These are phyloP conservation scores for Dryobotodes eremita DNA, from an alignment of 2,888 invertebrate species.

Conservation along the genomic window DNA sequence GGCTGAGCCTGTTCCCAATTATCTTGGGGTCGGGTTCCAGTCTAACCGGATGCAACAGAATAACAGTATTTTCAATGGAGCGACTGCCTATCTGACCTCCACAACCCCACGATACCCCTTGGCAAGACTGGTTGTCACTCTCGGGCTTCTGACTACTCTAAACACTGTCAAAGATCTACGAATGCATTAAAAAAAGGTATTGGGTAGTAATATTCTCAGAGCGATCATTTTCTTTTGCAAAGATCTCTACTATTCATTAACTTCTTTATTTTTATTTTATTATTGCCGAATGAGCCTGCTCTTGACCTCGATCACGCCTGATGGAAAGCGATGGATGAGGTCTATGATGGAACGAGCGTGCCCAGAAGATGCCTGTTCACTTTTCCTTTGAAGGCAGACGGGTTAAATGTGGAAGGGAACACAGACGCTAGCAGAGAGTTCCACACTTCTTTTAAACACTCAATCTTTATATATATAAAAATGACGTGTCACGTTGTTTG, in stretches of 20 bases:
- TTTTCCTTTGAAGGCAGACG: too few relatives aligned
- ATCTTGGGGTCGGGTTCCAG: background rate
- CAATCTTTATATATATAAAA: too few relatives aligned
- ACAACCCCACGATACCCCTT: background rate
- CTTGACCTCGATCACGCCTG: too few relatives aligned
- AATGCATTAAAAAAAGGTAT: background rate
- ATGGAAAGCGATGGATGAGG: too few relatives aligned
- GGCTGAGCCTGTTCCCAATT: background rate
- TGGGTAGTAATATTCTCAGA: background rate
- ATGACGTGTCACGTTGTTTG: too few relatives aligned
- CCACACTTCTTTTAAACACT: too few relatives aligned
- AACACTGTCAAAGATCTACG: background rate
- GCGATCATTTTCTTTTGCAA: background rate
- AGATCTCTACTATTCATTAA: background rate
- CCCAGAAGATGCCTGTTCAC: too few relatives aligned
- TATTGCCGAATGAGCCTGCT: too few relatives aligned
- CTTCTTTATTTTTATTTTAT: background rate
- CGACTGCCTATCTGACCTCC: background rate
- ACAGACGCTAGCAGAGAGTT: too few relatives aligned
- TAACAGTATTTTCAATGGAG: background rate
- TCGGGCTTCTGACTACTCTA: background rate
- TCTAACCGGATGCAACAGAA: background rate
- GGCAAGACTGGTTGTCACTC: background rate
- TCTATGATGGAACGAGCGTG: too few relatives aligned
- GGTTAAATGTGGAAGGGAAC: too few relatives aligned